These are phyloP conservation scores for Prinia subflava DNA, from an alignment of 2,113 vertebrate genomes.

Conservation along the genomic window DNA sequence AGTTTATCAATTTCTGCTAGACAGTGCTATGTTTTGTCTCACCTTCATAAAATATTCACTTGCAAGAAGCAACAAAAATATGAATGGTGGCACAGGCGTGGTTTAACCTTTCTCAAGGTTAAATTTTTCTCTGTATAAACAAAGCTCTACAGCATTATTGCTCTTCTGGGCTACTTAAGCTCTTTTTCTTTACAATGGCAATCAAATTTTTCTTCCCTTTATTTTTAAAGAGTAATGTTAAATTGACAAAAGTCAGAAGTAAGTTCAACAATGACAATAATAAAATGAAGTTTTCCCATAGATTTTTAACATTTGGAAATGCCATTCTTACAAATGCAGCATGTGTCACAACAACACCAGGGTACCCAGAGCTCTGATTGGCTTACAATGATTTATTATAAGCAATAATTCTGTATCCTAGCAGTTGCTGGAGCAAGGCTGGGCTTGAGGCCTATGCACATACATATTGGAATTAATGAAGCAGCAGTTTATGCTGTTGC, in stretches of 20 bases:
- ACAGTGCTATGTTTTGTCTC: neutral
- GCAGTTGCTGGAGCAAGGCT: neutral
- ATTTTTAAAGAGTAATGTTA: neutral
- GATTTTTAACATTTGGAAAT: neutral
- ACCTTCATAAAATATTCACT: neutral
- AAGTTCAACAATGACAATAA: neutral
- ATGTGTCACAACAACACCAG: neutral
- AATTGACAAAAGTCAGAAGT: neutral
- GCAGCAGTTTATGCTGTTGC: conserved; percentile 4
- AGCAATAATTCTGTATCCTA: neutral
- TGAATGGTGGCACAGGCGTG: neutral
- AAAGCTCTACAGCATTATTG: neutral
- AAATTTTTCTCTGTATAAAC: neutral
- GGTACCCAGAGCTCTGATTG: neutral
- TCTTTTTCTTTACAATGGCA: neutral
- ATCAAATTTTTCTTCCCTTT: neutral
- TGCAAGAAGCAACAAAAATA: neutral
- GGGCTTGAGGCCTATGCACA: conserved; percentile 13
- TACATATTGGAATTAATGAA: conserved; percentile 46
- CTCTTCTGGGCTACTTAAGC: neutral
- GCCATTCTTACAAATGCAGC: neutral
- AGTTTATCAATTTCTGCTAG: neutral
- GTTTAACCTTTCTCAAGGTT: neutral
- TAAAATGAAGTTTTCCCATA: neutral
- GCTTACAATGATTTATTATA: conserved; percentile 11